These are phyloP conservation scores for Seriola rivoliana DNA, from an alignment of 2,113 vertebrate species.

Conservation along the genomic window DNA sequence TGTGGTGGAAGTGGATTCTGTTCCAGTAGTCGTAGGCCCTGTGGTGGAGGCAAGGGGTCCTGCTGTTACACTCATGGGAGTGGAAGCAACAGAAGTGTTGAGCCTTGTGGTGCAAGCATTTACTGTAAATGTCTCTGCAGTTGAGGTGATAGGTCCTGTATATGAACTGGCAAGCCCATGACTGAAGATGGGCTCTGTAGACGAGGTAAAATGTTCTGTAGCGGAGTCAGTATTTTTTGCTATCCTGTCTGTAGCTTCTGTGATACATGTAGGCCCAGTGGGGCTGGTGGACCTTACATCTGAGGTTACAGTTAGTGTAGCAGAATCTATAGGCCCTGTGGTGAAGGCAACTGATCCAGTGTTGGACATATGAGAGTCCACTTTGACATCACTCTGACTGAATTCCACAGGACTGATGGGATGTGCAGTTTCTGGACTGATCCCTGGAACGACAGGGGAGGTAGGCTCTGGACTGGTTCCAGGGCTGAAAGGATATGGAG, in stretches of 20 bases:
- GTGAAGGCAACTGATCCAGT: constrained; percentile 37
- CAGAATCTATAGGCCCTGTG: constrained; percentile 9
- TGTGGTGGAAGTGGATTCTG: constrained; percentile 35
- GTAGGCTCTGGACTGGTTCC: constrained; percentile 75
- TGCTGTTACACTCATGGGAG: constrained; percentile 14
- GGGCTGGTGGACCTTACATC: background rate
- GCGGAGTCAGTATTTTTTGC: constrained; percentile 34
- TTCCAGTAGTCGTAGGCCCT: constrained; percentile 4
- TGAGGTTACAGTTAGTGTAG: constrained; percentile 37
- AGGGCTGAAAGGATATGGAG: constrained; percentile 71
- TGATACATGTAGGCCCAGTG: constrained; percentile 5
- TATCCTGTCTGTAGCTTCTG: constrained; percentile 28
- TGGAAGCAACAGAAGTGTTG: constrained; percentile 29
- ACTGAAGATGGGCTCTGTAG: constrained; percentile 23
- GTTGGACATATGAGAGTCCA: constrained; percentile 26
- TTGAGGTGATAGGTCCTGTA: constrained; percentile 19
- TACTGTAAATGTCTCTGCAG: constrained; percentile 24
- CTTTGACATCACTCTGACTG: constrained; percentile 30
- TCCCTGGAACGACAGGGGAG: constrained; percentile 56
- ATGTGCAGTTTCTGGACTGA: constrained; percentile 42
- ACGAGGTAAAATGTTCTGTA: constrained; percentile 59
- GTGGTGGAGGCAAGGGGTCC: constrained; percentile 13
- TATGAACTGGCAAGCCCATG: constrained; percentile 8
- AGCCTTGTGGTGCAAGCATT: constrained; percentile 17
- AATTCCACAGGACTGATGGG: constrained; percentile 40